Conservation (phyloP, 35 echinoderm and acorn worm genomes). For the Anneissia japonica region DNA sequence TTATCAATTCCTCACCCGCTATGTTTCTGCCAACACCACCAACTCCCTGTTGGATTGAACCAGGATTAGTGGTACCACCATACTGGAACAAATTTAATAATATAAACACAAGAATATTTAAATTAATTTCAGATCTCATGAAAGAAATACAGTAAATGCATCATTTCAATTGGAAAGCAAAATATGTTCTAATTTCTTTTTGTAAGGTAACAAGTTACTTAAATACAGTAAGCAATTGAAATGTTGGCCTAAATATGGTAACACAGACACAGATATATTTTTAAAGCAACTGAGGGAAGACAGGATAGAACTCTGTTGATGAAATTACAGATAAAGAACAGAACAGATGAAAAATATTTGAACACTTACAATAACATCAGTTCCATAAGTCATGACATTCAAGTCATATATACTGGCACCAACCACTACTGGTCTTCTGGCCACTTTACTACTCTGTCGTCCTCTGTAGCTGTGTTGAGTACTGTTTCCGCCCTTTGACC, state of each 20-base stretch:
- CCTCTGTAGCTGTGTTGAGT: neutral
- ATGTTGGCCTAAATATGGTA: too few relatives aligned
- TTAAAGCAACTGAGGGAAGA: too few relatives aligned
- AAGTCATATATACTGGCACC: slow-evolving; percentile 83
- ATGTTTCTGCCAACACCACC: slow-evolving; percentile 85
- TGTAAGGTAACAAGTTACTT: too few relatives aligned
- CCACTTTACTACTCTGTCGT: neutral
- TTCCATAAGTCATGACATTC: slow-evolving; percentile 5
- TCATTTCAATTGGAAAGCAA: too few relatives aligned
- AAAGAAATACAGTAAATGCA: too few relatives aligned
- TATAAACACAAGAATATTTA: neutral
- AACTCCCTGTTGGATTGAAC: slow-evolving; percentile 39
- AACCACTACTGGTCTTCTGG: slow-evolving; percentile 55
- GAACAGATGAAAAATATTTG: neutral
- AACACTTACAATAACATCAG: slow-evolving; percentile 43
- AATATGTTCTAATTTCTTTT: too few relatives aligned
- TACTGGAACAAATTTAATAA: slow-evolving; percentile 18
- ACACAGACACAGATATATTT: too few relatives aligned
- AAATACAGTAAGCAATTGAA: too few relatives aligned
- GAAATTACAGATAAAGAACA: neutral
- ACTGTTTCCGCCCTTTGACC: neutral
- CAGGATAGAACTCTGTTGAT: too few relatives aligned
- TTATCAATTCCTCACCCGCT: slow-evolving; percentile 31
- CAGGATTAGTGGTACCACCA: slow-evolving; percentile 58
- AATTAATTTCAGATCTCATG: too few relatives aligned